Evolutionary conservation across 1,140 invertebrate genomes (phyloP).

Genomic region (Thereuonema tuberculata): DNA sequence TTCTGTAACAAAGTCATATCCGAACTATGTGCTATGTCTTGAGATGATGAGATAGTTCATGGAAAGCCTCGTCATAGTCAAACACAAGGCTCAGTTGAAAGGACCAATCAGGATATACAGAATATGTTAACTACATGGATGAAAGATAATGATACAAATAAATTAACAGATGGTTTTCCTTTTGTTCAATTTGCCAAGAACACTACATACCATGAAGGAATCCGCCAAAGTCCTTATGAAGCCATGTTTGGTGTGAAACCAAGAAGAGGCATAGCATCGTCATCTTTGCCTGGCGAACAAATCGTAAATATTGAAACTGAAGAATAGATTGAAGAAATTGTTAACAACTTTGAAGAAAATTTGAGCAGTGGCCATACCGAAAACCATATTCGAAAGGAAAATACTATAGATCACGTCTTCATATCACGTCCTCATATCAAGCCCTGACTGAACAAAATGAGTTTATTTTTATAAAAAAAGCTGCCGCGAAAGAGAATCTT

Average conservation of each 20-base stretch:
- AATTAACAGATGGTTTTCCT: conserved; percentile 7
- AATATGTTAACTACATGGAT: conserved; percentile 8
- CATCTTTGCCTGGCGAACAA: neutral
- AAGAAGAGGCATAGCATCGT: neutral
- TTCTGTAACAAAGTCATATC: conserved; percentile 2
- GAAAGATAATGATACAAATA: neutral
- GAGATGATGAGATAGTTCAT: conserved; percentile 13
- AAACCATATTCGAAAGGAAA: neutral
- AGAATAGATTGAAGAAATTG: neutral
- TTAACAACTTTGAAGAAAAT: neutral
- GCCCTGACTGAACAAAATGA: conserved; percentile 12
- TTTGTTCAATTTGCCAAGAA: conserved; percentile 10
- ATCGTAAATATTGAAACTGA: neutral
- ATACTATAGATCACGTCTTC: neutral
- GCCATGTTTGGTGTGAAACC: conserved; percentile 3
- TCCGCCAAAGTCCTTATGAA: conserved; percentile 1
- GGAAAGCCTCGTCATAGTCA: conserved; percentile 15
- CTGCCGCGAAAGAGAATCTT: conserved; percentile 11
- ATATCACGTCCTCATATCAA: conserved; percentile 12
- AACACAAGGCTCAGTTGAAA: conserved; percentile 15
- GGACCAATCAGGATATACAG: conserved; percentile 13
- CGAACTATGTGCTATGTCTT: conserved; percentile 6
- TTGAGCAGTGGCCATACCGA: neutral
- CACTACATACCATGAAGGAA: conserved; percentile 2
- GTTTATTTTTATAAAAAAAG: conserved; percentile 15